phyloP scores from a whole-genome alignment of 2,113 vertebrate species.

The Centrocercus urophasianus region DNA sequence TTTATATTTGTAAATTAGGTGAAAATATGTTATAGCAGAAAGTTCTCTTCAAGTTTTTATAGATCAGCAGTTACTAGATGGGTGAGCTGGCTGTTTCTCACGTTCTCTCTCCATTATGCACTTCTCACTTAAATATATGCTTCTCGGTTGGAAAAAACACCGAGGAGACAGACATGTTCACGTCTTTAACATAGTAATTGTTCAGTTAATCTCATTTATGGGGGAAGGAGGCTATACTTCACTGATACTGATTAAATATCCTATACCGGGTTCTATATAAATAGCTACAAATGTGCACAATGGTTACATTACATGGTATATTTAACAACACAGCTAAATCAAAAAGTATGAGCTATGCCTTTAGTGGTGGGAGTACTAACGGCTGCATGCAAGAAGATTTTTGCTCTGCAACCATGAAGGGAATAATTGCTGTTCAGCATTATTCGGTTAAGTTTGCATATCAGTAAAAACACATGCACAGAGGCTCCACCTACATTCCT shows the following conservation, averaged over 20 bases:
- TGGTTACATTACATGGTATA: conserved; percentile 71
- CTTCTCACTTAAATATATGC: not conserved
- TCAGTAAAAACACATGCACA: conserved; percentile 58
- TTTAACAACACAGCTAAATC: conserved; percentile 70
- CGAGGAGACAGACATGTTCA: conserved; percentile 21
- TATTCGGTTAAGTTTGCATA: conserved; percentile 69
- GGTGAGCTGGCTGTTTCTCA: not conserved
- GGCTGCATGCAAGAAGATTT: conserved; percentile 61
- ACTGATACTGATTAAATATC: conserved; percentile 64
- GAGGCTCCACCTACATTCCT: conserved; percentile 44
- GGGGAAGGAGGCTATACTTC: conserved; percentile 55
- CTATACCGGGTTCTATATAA: conserved; percentile 49
- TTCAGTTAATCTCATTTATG: conserved; percentile 67
- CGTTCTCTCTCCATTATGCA: not conserved
- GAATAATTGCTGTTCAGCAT: conserved; percentile 72
- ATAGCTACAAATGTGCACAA: conserved; percentile 66
- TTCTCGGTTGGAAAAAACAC: conserved; percentile 50
- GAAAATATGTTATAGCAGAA: not conserved
- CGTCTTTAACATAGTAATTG: conserved; percentile 59
- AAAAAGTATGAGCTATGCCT: conserved; percentile 36
- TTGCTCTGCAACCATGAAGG: conserved; percentile 71
- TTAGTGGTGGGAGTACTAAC: conserved; percentile 57
- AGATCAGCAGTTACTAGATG: not conserved
- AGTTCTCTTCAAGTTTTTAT: not conserved
- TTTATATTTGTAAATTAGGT: not conserved